phyloP scores from a whole-genome alignment of 1,140 invertebrate species.

The Lepidurus couesii region DNA sequence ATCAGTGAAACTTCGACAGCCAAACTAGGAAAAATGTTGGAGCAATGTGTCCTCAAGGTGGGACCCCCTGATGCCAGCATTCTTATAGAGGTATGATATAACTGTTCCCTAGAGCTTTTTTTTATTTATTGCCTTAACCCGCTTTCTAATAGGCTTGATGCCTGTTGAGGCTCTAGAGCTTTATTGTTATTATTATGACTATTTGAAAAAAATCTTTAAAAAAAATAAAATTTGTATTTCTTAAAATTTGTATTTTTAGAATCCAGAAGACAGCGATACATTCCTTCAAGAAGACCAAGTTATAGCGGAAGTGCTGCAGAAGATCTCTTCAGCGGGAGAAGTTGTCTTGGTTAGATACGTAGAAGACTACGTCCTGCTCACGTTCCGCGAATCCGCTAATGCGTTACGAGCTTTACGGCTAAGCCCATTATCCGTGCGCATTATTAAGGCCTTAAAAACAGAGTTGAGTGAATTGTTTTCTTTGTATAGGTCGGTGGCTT shows the following conservation, averaged over 20 bases:
- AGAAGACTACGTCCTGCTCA: constrained; percentile 81
- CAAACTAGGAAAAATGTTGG: constrained; percentile 67
- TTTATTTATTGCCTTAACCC: background rate
- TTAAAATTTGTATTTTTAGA: constrained; percentile 51
- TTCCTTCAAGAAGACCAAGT: constrained; percentile 45
- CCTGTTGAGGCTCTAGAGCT: background rate
- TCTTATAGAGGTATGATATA: constrained; percentile 58
- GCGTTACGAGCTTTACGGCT: constrained; percentile 67
- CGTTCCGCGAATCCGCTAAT: constrained; percentile 76
- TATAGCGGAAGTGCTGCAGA: constrained; percentile 62
- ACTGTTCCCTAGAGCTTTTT: constrained; percentile 31
- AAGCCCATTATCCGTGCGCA: constrained; percentile 44
- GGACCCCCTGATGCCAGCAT: constrained; percentile 95
- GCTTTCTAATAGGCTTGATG: background rate
- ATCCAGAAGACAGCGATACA: constrained; percentile 45
- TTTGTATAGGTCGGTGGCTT: constrained; percentile 21
- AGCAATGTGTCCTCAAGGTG: constrained; percentile 74
- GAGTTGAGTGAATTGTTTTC: constrained; percentile 32
- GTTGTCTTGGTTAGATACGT: constrained; percentile 86
- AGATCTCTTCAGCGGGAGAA: constrained; percentile 71
- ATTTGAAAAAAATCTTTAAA: constrained; percentile 32
- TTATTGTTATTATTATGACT: constrained; percentile 27
- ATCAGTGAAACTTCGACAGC: constrained; percentile 68
- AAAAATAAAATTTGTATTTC: no score
- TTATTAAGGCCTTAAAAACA: constrained; percentile 43